A percentile compares a stretch with the other conserved stretches of the same genome.
Conservation (phyloP, 2,797 vertebrate genomes). For the Sebastolobus alascanus region DNA sequence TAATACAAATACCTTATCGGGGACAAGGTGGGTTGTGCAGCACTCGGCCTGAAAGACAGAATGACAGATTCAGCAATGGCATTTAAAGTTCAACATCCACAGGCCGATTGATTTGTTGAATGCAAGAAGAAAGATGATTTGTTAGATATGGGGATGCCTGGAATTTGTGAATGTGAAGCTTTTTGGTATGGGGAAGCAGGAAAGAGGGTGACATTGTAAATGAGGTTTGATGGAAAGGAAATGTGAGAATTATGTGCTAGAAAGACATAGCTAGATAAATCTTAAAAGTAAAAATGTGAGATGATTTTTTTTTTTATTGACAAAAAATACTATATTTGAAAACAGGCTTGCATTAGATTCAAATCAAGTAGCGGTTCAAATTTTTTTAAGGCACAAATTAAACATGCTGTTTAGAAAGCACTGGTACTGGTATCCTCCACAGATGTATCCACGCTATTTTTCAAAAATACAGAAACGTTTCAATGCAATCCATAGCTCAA, state of each 20-base stretch:
- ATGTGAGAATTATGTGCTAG: neutral
- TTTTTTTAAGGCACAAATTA: neutral
- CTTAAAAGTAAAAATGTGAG: neutral
- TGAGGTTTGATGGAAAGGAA: neutral
- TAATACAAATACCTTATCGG: conserved; percentile 50
- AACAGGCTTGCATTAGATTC: neutral
- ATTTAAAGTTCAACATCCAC: conserved; percentile 72
- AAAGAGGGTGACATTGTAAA: neutral
- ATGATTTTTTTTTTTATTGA: neutral
- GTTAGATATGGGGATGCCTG: conserved; percentile 36
- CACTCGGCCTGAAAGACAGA: conserved; percentile 49
- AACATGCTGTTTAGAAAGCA: neutral
- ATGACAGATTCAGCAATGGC: conserved; percentile 60
- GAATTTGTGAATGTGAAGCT: conserved; percentile 32
- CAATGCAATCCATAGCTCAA: neutral
- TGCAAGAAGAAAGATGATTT: conserved; percentile 40
- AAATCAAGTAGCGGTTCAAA: neutral
- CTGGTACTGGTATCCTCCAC: neutral
- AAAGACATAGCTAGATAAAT: neutral
- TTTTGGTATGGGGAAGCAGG: neutral
- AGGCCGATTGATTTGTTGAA: conserved; percentile 39
- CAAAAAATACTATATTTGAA: neutral
- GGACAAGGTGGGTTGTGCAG: conserved; percentile 21
- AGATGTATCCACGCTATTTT: neutral
- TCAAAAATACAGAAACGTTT: neutral